A percentile compares a stretch with the other conserved stretches of the same genome.
Evolutionary conservation across 2,888 invertebrate species (phyloP).

Genomic region (Perizoma flavofasciatum): DNA sequence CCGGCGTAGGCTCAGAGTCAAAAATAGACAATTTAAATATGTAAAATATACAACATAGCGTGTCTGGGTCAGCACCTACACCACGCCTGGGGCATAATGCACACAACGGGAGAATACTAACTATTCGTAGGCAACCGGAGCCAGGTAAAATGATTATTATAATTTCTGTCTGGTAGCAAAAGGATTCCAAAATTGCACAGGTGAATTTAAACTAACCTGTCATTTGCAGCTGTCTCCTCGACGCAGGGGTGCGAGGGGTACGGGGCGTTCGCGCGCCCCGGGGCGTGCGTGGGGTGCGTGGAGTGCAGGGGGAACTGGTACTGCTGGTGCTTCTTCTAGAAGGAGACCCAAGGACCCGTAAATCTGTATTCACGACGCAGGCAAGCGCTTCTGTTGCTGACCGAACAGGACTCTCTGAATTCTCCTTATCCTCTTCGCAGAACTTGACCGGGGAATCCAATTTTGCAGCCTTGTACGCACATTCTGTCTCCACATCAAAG

Average conservation of each 20-base stretch:
- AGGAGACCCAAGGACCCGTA: slow-evolving; percentile 73
- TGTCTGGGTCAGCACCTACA: slow-evolving; percentile 18
- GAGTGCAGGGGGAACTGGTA: slow-evolving; percentile 65
- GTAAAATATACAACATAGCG: slow-evolving; percentile 1
- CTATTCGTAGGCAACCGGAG: slow-evolving; percentile 31
- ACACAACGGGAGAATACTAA: slow-evolving; percentile 48
- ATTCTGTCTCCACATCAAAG: slow-evolving; percentile 81
- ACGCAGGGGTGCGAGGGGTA: slow-evolving; percentile 75
- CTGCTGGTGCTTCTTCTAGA: slow-evolving; percentile 57
- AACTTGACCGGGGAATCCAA: slow-evolving; percentile 77
- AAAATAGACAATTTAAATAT: too few relatives aligned
- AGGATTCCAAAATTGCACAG: slow-evolving; percentile 32
- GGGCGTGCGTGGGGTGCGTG: slow-evolving; percentile 68
- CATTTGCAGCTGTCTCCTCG: slow-evolving; percentile 80
- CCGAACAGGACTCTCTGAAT: slow-evolving; percentile 62
- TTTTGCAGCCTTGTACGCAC: slow-evolving; percentile 65
- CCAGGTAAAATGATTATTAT: slow-evolving; percentile 38
- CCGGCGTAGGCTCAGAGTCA: too few relatives aligned
- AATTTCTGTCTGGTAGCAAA: slow-evolving; percentile 38
- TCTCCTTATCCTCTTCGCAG: slow-evolving; percentile 71
- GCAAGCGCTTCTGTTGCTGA: slow-evolving; percentile 70
- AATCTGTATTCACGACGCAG: slow-evolving; percentile 72
- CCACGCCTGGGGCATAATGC: slow-evolving; percentile 43
- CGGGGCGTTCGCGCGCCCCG: slow-evolving; percentile 67
- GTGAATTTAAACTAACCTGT: slow-evolving; percentile 64